Evolutionary conservation across 2,888 invertebrate genomes (phyloP).

Genomic region (Hemaris fuciformis): DNA sequence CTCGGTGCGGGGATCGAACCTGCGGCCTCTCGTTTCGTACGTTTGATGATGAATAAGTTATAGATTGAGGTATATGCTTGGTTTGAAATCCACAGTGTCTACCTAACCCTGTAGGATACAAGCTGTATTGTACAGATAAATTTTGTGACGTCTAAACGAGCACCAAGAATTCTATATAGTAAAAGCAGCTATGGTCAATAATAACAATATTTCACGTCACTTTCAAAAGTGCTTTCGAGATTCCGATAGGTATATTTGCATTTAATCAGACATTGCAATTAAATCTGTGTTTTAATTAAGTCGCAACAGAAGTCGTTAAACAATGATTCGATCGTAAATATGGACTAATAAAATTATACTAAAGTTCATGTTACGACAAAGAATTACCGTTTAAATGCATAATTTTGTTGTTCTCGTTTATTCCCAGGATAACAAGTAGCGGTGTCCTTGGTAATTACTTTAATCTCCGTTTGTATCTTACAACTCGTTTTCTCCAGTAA

Average conservation of each 20-base stretch:
- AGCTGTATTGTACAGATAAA: too few species aligned
- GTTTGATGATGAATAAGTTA: too few species aligned
- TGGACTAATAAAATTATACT: not conserved
- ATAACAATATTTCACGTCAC: not conserved
- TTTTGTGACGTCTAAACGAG: too few species aligned
- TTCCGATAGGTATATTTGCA: not conserved
- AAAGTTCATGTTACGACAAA: not conserved
- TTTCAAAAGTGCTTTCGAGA: not conserved
- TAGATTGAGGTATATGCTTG: too few species aligned
- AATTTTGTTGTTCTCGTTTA: not conserved
- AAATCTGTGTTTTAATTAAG: not conserved
- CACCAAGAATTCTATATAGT: too few species aligned
- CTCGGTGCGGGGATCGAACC: too few species aligned
- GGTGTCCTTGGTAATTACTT: slow-evolving; percentile 12
- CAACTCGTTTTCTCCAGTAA: slow-evolving; percentile 8
- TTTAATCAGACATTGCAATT: not conserved
- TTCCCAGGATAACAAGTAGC: slow-evolving; percentile 11
- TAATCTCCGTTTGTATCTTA: slow-evolving; percentile 12
- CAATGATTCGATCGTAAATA: not conserved
- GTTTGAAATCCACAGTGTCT: too few species aligned
- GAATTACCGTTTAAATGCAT: not conserved
- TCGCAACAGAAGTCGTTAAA: not conserved
- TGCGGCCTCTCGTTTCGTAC: too few species aligned
- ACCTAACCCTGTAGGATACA: too few species aligned
- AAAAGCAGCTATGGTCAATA: not conserved